Evolutionary conservation across 2,797 vertebrate species (phyloP).

Genomic region (Columba guinea): DNA sequence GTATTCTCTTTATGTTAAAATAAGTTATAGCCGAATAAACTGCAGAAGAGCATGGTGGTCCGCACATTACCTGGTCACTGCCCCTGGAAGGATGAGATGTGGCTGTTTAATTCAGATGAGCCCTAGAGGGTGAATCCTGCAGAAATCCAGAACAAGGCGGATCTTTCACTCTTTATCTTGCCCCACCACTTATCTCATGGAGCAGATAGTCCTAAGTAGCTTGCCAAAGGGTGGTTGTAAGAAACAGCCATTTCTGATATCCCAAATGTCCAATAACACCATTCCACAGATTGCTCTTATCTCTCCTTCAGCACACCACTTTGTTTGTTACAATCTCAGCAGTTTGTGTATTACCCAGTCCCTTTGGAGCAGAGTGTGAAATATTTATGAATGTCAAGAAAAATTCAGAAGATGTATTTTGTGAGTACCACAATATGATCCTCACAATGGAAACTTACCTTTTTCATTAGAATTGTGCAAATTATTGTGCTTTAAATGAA

Average conservation of each 20-base stretch:
- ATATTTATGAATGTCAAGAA: constrained; percentile 46
- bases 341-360: not conserved
- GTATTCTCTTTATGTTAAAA: not conserved
- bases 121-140: not conserved
- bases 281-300: constrained; percentile 14
- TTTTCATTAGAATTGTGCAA: constrained; percentile 12
- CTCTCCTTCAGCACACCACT: not conserved
- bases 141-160: not conserved
- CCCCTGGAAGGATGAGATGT: fast-evolving
- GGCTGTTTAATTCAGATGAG: not conserved
- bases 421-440: not conserved
- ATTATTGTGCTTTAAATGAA: not conserved
- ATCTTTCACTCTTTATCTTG: not conserved
- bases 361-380: not conserved
- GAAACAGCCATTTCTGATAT: not conserved
- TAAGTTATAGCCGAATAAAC: fast-evolving
- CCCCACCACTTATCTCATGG: not conserved
- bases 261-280: not conserved
- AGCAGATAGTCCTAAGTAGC: not conserved
- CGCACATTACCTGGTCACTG: not conserved
- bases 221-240: not conserved
- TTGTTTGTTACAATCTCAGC: constrained; percentile 17
- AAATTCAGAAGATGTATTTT: constrained; percentile 29
- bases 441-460: not conserved
- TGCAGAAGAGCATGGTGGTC: not conserved